Percentiles rank a stretch among this genome's conserved stretches.
phyloP scores from a whole-genome alignment of 1,140 invertebrate species.

The Megalonaias nervosa region DNA sequence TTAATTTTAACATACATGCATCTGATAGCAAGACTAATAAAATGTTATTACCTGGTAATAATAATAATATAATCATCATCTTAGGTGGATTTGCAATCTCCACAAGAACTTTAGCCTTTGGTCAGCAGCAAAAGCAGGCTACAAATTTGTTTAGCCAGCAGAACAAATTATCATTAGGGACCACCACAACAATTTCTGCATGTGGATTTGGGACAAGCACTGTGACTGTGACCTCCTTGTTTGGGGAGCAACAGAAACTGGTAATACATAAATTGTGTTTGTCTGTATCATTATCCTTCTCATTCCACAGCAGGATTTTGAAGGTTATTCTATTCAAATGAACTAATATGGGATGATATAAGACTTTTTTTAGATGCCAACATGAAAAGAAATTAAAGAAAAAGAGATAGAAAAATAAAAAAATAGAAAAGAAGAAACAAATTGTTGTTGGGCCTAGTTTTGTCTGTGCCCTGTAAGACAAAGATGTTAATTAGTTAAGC shows the following conservation, averaged over 20 bases:
- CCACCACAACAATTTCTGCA: conserved; percentile 51
- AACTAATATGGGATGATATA: background rate
- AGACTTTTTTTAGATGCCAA: too few relatives aligned
- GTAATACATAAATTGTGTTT: conserved; percentile 10
- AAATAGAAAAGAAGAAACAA: too few relatives aligned
- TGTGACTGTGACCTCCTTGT: conserved; percentile 49
- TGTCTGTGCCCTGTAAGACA: too few relatives aligned
- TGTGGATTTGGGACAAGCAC: conserved; percentile 62
- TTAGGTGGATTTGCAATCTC: conserved; percentile 54
- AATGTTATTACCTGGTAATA: conserved; percentile 5
- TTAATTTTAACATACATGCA: background rate
- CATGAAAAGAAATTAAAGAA: too few relatives aligned
- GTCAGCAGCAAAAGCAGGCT: conserved; percentile 32
- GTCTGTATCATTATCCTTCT: background rate
- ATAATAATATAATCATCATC: conserved; percentile 1
- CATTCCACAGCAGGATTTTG: background rate
- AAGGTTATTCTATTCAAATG: conserved; percentile 25
- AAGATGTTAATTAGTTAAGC: too few relatives aligned
- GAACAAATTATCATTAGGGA: conserved; percentile 46
- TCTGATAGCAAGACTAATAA: background rate
- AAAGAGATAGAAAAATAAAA: too few relatives aligned
- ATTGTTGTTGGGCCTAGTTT: too few relatives aligned
- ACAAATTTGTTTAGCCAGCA: conserved; percentile 63
- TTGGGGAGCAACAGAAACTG: conserved; percentile 56
- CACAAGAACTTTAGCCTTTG: conserved; percentile 46